Conservation (phyloP, 2,797 vertebrate genomes). For the Macropodus opercularis region DNA sequence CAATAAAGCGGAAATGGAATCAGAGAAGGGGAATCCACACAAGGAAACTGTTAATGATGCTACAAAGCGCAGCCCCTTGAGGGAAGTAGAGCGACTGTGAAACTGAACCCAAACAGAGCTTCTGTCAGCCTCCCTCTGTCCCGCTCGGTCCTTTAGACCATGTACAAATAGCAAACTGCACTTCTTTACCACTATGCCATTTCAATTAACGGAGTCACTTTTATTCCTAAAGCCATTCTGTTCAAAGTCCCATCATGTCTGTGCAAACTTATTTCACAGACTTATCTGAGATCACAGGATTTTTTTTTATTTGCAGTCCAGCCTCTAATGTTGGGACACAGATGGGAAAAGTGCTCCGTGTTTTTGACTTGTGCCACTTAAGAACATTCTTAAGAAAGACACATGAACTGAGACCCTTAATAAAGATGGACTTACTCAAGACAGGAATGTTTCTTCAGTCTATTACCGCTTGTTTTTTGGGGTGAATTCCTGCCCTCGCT, state of each 20-base stretch:
- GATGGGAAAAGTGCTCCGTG: neutral
- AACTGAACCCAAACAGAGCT: constrained; percentile 66
- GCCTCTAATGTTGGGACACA: neutral
- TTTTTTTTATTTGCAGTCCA: neutral
- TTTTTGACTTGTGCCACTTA: neutral
- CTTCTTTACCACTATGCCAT: constrained; percentile 7
- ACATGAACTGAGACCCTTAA: neutral
- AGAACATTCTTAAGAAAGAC: neutral
- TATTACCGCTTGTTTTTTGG: neutral
- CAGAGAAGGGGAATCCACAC: constrained; percentile 68
- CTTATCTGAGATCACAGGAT: neutral
- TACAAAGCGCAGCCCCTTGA: constrained; percentile 54
- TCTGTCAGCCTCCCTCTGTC: constrained; percentile 42
- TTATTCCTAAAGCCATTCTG: constrained; percentile 4
- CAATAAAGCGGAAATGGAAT: constrained; percentile 68
- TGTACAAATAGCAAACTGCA: constrained; percentile 15
- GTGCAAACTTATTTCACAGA: neutral
- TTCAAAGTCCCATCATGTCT: neutral
- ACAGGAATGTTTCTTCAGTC: too few relatives aligned
- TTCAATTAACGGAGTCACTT: constrained; percentile 9
- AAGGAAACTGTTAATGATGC: constrained; percentile 60
- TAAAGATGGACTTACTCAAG: neutral
- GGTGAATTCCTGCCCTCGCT: too few relatives aligned
- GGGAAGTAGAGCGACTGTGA: constrained; percentile 57
- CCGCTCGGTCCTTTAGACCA: constrained; percentile 26